Base-by-base conservation (phyloP, 2,797 vertebrate genomes). In the Morelia viridis region DNA sequence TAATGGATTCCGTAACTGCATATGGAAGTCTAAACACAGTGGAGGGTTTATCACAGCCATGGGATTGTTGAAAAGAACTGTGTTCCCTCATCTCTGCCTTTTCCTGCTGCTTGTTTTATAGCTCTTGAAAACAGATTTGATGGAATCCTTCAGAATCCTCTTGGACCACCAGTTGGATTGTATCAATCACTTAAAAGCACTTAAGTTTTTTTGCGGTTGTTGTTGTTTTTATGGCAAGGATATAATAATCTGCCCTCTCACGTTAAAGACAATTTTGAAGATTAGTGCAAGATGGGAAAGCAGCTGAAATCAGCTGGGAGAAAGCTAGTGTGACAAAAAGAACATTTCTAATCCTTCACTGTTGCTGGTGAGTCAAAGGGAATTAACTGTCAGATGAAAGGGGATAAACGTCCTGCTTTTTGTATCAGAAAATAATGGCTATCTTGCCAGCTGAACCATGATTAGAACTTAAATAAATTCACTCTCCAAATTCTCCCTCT, bases 351-450 rank as follows among this genome's bases (percentile, higher is more conserved):
- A 80, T 80, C 35, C 94, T 97, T 93, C 90, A 80, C 35, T 89
- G 80, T 6, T 93, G 84, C 87, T 93, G 46, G 89, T 10, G 64
- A 96, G 86, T 56, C 93, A 91, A 91, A 88, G 92, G 80, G 95
- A 97, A 96, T 95, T 96, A 93, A 11, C 94, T 96, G 94, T 96
- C 96, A 96, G 88, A 94, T 94, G 93, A 96, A 96, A 96, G 93
- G 95, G 90, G 92, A 95, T 94, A 94, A 96, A 97, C 92, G 96
- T 84, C 90, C 86, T 94, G 26, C 95, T 95, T 97, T 95, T 96
- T 96, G 93, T 95, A 96, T 96, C 93, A 96, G 91, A 94, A 96
- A 93, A 95, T 95, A 96, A 96, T 94, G 84, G 93, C 91, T 89
- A 94, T 62, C 94, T 95, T 93, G 61, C 46, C 80, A 93, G 91